These are phyloP conservation scores for Pentamera pediparva DNA, from an alignment of 53 echinoderm and acorn worm species.

Conservation along the genomic window DNA sequence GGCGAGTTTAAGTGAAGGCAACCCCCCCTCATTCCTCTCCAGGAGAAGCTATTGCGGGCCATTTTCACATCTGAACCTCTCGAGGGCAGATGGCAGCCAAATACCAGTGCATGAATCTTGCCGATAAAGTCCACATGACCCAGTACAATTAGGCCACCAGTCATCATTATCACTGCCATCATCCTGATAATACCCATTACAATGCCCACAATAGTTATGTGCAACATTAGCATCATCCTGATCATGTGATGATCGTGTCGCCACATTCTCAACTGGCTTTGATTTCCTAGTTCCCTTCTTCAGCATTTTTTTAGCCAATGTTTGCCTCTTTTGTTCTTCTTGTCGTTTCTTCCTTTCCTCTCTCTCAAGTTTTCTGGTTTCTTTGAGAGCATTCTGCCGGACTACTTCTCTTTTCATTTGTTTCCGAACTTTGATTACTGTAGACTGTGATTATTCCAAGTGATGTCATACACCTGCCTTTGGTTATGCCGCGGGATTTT, in stretches of 20 bases:
- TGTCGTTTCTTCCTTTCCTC: not conserved
- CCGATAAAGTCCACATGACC: constrained; percentile 6
- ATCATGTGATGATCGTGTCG: not conserved
- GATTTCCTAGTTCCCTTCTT: constrained; percentile 4
- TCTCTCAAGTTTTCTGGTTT: not conserved
- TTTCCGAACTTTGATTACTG: not conserved
- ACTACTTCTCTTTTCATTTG: not conserved
- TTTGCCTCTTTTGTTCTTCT: not conserved
- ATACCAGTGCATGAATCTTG: constrained; percentile 5
- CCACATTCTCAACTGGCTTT: not conserved
- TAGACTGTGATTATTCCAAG: not conserved
- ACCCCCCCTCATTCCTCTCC: no score
- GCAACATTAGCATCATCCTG: not conserved
- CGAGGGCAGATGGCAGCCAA: not conserved
- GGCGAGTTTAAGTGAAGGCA: no score
- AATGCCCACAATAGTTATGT: not conserved
- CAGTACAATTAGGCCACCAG: not conserved
- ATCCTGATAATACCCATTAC: not conserved
- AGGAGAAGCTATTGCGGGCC: not conserved
- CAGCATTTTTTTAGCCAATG: not conserved
- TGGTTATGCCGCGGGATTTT: not conserved
- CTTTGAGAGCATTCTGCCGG: not conserved
- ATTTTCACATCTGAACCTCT: not conserved
- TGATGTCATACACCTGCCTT: not conserved
- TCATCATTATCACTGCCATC: constrained; percentile 21